Evolutionary conservation across 2,797 vertebrate species (phyloP).

Genomic region (Bradypodion pumilum): DNA sequence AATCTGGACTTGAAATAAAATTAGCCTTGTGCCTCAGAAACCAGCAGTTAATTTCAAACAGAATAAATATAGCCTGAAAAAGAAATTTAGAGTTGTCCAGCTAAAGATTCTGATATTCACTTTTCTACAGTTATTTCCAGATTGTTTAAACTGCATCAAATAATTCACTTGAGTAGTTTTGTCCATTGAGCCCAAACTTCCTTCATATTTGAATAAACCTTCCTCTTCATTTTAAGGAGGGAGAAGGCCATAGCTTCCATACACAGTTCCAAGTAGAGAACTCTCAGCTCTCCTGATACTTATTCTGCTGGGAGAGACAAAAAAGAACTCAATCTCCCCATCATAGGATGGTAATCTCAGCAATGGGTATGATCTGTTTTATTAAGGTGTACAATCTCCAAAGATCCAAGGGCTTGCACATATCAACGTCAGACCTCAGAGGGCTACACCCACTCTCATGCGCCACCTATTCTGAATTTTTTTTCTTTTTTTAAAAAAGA

Average conservation of each 20-base stretch:
- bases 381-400: not conserved
- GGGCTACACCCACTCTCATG: too few relatives aligned
- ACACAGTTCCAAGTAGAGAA: not conserved
- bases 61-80: constrained; percentile 13
- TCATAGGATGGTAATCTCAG: not conserved
- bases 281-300: not conserved
- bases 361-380: too few relatives aligned
- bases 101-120: not conserved
- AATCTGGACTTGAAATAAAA: constrained; percentile 29
- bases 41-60: constrained; percentile 34
- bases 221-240: too few relatives aligned
- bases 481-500: too few relatives aligned
- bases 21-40: not conserved
- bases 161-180: not conserved
- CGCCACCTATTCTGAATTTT: too few relatives aligned
- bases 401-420: too few relatives aligned
- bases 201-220: not conserved
- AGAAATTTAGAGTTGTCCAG: not conserved
- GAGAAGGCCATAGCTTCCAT: too few relatives aligned
- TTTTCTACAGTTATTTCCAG: not conserved
- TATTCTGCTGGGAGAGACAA: not conserved
- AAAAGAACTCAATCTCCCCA: too few relatives aligned
- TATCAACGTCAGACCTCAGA: too few relatives aligned
- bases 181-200: not conserved
- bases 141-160: rapidly evolving